Evolutionary conservation across 1,140 invertebrate genomes (phyloP).

Genomic region (Drosophila paulistorum): DNA sequence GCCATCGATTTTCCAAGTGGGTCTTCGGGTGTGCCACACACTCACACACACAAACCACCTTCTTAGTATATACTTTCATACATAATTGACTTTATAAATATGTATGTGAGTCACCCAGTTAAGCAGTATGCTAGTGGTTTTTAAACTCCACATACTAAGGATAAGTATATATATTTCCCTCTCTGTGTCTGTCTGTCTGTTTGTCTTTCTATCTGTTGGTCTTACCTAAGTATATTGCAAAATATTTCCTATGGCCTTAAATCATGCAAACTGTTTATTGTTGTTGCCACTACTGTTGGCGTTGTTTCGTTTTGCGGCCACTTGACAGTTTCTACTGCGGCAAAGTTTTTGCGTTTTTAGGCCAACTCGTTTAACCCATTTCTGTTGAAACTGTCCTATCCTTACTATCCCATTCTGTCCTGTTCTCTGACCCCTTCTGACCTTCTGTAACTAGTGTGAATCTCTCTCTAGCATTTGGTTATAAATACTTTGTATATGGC

Average conservation of each 20-base stretch:
- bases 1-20: slow-evolving; percentile 63
- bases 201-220: background rate
- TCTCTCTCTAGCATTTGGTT: slow-evolving; percentile 30
- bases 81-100: slow-evolving; percentile 47
- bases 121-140: slow-evolving; percentile 15
- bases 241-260: slow-evolving; percentile 61
- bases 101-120: slow-evolving; percentile 46
- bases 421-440: background rate
- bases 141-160: slow-evolving; percentile 1
- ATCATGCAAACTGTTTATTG: slow-evolving; percentile 70
- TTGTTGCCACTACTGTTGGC: slow-evolving; percentile 10
- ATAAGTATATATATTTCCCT: background rate
- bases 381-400: slow-evolving; percentile 12
- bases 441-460: slow-evolving; percentile 48
- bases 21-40: slow-evolving; percentile 18
- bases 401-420: slow-evolving; percentile 18
- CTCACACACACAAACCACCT: slow-evolving; percentile 37
- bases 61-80: slow-evolving; percentile 16
- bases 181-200: no score
- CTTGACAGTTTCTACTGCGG: slow-evolving; percentile 67
- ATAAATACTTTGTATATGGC: slow-evolving; percentile 42
- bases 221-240: slow-evolving; percentile 44
- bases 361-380: slow-evolving; percentile 75
- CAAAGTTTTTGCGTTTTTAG: slow-evolving; percentile 72
- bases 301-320: slow-evolving; percentile 22